A percentile compares a stretch with the other conserved stretches of the same genome.
Evolutionary conservation across 1,140 invertebrate species (phyloP).

Genomic region (Pemphigus obesinymphae): DNA sequence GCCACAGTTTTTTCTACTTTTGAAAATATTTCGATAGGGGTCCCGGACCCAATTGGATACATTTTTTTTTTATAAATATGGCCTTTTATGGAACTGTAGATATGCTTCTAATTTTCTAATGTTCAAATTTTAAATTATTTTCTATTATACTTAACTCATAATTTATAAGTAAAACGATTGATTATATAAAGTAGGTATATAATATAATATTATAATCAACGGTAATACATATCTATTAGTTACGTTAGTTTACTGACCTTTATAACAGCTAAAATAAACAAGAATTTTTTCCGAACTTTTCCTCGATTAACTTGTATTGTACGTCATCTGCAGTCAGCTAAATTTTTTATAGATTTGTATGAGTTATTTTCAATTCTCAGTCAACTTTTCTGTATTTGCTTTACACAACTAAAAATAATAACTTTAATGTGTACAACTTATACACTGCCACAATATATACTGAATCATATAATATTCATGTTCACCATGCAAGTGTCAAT

Average conservation of each 20-base stretch:
- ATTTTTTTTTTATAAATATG: no score
- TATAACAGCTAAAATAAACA: no score
- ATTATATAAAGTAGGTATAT: background rate
- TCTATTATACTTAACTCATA: no score
- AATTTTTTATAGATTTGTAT: no score
- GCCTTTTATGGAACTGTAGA: no score
- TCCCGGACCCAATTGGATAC: no score
- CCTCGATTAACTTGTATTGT: background rate
- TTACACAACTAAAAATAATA: background rate
- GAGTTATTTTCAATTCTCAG: background rate
- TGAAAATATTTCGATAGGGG: no score
- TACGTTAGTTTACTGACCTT: background rate
- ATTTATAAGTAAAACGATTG: no score
- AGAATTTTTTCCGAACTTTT: background rate
- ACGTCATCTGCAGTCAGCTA: background rate
- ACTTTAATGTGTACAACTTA: background rate
- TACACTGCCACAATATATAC: background rate
- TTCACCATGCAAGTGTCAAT: background rate
- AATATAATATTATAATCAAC: background rate
- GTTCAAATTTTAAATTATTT: no score
- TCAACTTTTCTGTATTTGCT: background rate
- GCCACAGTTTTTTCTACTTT: no score
- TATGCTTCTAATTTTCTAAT: no score
- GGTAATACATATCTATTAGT: no score
- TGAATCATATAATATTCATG: constrained; percentile 1